These are phyloP conservation scores for Hypotaenidia philippensis DNA, from an alignment of 2,797 vertebrate species.

Conservation along the genomic window DNA sequence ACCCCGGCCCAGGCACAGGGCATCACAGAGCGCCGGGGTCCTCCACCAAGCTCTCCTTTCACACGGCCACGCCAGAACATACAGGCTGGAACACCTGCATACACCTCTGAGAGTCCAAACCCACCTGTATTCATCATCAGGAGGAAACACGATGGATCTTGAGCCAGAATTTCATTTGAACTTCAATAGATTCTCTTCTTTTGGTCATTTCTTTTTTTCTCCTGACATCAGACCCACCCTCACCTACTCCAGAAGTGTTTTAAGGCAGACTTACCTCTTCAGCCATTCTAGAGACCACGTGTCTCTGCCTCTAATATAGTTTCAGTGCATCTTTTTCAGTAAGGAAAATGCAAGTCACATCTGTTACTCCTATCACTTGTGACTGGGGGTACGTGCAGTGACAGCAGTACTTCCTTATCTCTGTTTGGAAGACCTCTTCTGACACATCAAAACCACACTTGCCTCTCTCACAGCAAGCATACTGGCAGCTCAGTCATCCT, in stretches of 20 bases:
- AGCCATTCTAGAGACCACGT: background rate
- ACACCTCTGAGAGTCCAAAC: background rate
- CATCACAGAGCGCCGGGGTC: no score
- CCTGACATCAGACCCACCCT: background rate
- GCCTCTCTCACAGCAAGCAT: background rate
- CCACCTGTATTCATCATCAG: background rate
- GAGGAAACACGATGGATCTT: background rate
- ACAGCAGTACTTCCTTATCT: no score
- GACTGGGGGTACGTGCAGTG: background rate
- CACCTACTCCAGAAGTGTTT: background rate
- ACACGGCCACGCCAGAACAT: background rate
- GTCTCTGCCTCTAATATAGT: background rate
- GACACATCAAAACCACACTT: background rate
- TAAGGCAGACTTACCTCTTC: background rate
- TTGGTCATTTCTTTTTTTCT: background rate
- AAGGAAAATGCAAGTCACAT: rapidly evolving
- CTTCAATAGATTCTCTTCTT: background rate
- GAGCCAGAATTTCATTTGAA: background rate
- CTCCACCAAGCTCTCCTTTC: rapidly evolving
- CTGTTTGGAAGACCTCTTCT: background rate
- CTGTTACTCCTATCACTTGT: background rate
- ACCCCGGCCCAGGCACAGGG: no score
- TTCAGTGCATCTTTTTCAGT: background rate
- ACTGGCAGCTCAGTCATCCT: background rate
- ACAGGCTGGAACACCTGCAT: background rate